Conservation (phyloP, 2,888 invertebrate genomes). For the Pammene aurita region DNA sequence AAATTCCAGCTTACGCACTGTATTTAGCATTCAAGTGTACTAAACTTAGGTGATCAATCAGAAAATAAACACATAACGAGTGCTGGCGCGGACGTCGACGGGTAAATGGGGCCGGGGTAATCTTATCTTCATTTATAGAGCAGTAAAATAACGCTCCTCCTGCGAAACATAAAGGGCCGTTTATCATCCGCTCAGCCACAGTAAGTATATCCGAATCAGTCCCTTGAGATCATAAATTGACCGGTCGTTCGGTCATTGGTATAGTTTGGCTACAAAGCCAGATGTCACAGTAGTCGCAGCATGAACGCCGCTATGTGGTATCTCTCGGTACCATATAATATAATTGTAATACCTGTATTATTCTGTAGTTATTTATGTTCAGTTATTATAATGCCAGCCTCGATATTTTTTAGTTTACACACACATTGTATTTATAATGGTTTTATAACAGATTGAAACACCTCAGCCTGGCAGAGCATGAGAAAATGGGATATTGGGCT, state of each 20-base stretch:
- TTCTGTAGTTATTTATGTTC: too few species aligned
- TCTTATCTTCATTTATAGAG: slow-evolving; percentile 79
- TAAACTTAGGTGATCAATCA: slow-evolving; percentile 56
- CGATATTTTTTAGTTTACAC: too few species aligned
- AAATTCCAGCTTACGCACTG: slow-evolving; percentile 34
- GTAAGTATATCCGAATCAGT: slow-evolving; percentile 25
- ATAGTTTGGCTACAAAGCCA: slow-evolving; percentile 13
- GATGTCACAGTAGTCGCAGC: neutral
- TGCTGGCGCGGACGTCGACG: slow-evolving; percentile 59
- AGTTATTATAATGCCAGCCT: too few species aligned
- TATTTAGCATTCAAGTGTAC: slow-evolving; percentile 39
- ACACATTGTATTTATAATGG: too few species aligned
- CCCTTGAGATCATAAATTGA: slow-evolving; percentile 19
- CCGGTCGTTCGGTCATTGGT: neutral
- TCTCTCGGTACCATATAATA: neutral
- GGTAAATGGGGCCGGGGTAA: slow-evolving; percentile 67
- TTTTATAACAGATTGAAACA: too few species aligned
- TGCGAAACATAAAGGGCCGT: slow-evolving; percentile 71
- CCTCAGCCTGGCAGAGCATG: too few species aligned
- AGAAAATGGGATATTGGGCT: too few species aligned
- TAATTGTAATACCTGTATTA: too few species aligned
- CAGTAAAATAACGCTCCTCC: slow-evolving; percentile 72
- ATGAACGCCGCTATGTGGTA: neutral
- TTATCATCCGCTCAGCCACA: slow-evolving; percentile 68
- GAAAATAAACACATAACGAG: slow-evolving; percentile 64